These are phyloP conservation scores for Teleogryllus occipitalis DNA, from an alignment of 1,140 invertebrate species.

Conservation along the genomic window DNA sequence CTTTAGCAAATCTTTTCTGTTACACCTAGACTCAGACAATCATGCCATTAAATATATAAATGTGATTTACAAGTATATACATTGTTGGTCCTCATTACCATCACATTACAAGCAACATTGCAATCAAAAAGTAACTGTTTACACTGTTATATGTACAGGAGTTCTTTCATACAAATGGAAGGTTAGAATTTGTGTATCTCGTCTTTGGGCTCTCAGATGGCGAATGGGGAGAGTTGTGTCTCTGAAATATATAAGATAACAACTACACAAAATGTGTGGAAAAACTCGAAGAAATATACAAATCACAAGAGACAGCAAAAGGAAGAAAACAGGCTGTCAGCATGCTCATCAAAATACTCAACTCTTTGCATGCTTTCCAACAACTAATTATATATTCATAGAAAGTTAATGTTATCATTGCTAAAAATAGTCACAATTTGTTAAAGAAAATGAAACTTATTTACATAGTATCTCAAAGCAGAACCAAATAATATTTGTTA, in stretches of 20 bases:
- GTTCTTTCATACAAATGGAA: conserved; percentile 17
- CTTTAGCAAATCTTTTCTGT: not conserved
- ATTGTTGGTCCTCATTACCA: not conserved
- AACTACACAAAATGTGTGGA: not conserved
- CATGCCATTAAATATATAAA: not conserved
- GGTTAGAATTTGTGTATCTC: conserved; percentile 16
- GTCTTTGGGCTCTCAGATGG: conserved; percentile 23
- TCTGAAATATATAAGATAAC: conserved; percentile 28
- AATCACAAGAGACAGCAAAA: not conserved
- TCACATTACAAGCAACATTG: not conserved
- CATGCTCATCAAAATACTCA: not conserved
- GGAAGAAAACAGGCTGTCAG: not conserved
- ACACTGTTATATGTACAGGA: not conserved
- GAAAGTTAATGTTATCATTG: not conserved
- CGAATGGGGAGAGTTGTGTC: conserved; percentile 30
- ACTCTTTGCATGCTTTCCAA: not conserved
- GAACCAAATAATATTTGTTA: no score
- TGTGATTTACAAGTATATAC: not conserved
- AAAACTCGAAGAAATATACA: not conserved
- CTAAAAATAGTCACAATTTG: not conserved
- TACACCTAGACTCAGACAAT: not conserved
- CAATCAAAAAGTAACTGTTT: not conserved
- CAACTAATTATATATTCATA: not conserved
- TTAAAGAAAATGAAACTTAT: not conserved
- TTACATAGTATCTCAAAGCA: no score